Conservation (phyloP, 2,113 vertebrate species). For the Pedetes capensis region DNA sequence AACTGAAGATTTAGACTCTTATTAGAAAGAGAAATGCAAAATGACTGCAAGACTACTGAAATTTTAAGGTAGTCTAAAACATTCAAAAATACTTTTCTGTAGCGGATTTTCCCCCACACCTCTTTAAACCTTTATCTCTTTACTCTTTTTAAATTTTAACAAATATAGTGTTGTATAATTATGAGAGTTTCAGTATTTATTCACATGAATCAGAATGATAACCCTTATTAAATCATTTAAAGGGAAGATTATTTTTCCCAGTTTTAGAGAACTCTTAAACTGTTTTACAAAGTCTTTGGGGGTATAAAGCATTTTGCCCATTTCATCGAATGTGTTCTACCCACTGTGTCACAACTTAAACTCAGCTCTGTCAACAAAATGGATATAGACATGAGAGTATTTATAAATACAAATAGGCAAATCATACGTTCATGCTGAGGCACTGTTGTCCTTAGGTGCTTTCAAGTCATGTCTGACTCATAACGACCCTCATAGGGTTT, state of each 20-base stretch:
- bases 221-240: neutral
- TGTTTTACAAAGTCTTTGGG: neutral
- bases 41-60: neutral
- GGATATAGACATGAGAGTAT: neutral
- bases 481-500: no score
- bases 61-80: slow-evolving; percentile 21
- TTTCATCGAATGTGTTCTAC: neutral
- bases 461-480: no score
- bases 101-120: neutral
- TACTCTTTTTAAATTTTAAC: neutral
- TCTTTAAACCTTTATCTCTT: slow-evolving; percentile 10
- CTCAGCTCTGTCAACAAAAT: neutral
- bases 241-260: neutral
- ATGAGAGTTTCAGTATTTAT: slow-evolving; percentile 11
- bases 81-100: neutral
- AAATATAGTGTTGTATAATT: neutral
- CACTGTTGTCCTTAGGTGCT: no score
- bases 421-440: neutral
- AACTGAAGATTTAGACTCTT: slow-evolving; percentile 20
- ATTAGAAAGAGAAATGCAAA: slow-evolving; percentile 40
- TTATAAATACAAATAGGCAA: neutral
- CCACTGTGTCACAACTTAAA: neutral
- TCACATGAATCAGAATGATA: neutral
- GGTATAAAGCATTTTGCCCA: neutral
- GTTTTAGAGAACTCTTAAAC: neutral